These are phyloP conservation scores for Pempheris klunzingeri DNA, from an alignment of 2,797 vertebrate genomes.

Conservation along the genomic window DNA sequence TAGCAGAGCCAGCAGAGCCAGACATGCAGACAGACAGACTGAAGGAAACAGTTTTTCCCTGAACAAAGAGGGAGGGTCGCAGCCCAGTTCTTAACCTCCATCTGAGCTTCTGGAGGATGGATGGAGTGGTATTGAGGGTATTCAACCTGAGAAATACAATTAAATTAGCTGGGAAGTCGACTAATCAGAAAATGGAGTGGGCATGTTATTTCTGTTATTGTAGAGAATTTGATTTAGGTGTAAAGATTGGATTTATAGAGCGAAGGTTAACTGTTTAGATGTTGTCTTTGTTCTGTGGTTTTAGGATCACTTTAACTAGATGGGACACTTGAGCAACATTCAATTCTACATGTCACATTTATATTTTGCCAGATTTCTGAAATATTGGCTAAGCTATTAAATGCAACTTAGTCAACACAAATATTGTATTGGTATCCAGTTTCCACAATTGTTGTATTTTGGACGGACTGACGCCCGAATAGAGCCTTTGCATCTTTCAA, in stretches of 20 bases:
- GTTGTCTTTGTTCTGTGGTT: neutral
- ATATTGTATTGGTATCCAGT: neutral
- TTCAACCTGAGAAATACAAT: constrained; percentile 49
- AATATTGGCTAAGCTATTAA: neutral
- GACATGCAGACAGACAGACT: constrained; percentile 61
- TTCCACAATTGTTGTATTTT: neutral
- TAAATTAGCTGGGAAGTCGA: constrained; percentile 17
- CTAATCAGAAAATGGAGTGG: constrained; percentile 28
- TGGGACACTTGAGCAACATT: neutral
- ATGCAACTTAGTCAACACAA: neutral
- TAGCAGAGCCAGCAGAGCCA: constrained; percentile 70
- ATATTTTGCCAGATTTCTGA: neutral
- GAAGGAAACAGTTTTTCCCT: constrained; percentile 22
- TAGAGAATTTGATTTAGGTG: constrained; percentile 22
- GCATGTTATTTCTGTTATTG: neutral
- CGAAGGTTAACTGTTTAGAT: neutral
- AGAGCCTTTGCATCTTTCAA: neutral
- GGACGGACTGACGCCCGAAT: neutral
- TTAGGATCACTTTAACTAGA: neutral
- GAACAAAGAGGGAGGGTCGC: constrained; percentile 45
- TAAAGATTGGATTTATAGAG: constrained; percentile 14
- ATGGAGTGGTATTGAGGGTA: neutral
- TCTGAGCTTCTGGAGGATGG: constrained; percentile 25
- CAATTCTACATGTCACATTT: neutral
- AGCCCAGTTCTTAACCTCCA: constrained; percentile 24